phyloP scores from a whole-genome alignment of 2,113 vertebrate genomes.

The Lipophrys pholis region DNA sequence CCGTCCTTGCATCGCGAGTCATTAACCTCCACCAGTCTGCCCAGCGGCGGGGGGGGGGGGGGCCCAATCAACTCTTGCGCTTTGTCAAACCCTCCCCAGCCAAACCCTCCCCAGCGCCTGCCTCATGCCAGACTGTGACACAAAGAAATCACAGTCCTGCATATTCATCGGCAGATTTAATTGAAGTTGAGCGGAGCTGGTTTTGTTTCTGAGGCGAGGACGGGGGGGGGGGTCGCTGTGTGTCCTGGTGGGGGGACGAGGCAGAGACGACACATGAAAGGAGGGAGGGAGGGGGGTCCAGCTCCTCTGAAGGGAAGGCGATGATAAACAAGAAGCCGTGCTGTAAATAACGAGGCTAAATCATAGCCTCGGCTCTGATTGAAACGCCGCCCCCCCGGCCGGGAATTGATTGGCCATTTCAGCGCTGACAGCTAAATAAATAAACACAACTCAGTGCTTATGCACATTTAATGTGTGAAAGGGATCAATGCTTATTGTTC shows the following conservation, averaged over 20 bases:
- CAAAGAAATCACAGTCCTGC: slow-evolving; percentile 59
- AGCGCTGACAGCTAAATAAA: slow-evolving; percentile 32
- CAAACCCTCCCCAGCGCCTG: slow-evolving; percentile 44
- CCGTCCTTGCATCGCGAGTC: slow-evolving; percentile 13
- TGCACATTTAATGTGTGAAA: slow-evolving; percentile 17
- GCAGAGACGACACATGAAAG: slow-evolving; percentile 21
- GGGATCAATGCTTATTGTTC: slow-evolving; percentile 42
- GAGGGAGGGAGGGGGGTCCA: background rate
- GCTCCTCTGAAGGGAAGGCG: background rate
- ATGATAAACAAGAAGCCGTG: slow-evolving; percentile 34
- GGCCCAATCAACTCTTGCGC: slow-evolving; percentile 65
- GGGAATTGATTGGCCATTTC: slow-evolving; percentile 48
- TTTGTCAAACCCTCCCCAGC: slow-evolving; percentile 48
- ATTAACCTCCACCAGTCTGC: slow-evolving; percentile 66
- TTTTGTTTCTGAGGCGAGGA: slow-evolving; percentile 38
- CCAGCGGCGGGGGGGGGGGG: slow-evolving; percentile 40
- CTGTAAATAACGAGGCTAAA: slow-evolving; percentile 48
- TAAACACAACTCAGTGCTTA: slow-evolving; percentile 28
- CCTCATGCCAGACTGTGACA: slow-evolving; percentile 49
- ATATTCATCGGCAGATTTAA: slow-evolving; percentile 70
- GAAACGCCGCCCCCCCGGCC: slow-evolving; percentile 33
- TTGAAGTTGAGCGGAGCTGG: slow-evolving; percentile 57
- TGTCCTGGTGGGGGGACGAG: too few species aligned
- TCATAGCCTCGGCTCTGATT: slow-evolving; percentile 23
- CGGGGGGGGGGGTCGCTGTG: too few species aligned